Evolutionary conservation across 2,113 vertebrate species (phyloP), one percentile per base, ranked within the genome.

Genomic region (Centrocercus urophasianus): DNA sequence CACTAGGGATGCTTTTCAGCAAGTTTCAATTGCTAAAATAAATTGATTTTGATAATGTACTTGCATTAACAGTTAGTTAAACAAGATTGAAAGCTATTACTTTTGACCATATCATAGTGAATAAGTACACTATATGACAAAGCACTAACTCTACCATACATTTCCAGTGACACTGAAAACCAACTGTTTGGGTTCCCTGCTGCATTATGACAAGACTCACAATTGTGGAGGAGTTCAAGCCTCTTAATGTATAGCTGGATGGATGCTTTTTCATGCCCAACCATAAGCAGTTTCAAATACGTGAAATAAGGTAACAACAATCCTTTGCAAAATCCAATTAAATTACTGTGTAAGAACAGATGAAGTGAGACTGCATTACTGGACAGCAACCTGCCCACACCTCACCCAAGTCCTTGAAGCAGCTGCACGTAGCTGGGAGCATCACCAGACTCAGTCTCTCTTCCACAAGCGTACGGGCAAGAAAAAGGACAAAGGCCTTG

Each of bases 281-380:
- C 15, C 47, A 50, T 27, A 8, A 87, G 42, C 5, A 5, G 17
- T 36, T 75, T 47, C 80, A 45, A 59, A 16, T 17, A 48, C 3
- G 42, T 59, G 63, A 65, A 66, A 34, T 8, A 63, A 57, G 19
- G 36, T 2, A n/a, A 42, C 0, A 0, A 3, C 0, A 0, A 3
- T 32, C 67, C n/a, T 64, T 47, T 14, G n/a, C 17, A 4, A 7
- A 52, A 16, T 10, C 34, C 21, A 43, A 27, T 0, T 1, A 9
- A 45, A 30, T 5, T 2, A 0, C 52, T 71, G n/a, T 1, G 0
- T 13, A 47, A 6, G 30, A 42, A 10, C 0, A 1, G 42, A 19
- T 0, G 0, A 7, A 0, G 0, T 2, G 38, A 66, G 50, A n/a
- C 0, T 3, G 34, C 24, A 5, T 22, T 13, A n/a, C 56, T 38